Evolutionary conservation across 2,797 vertebrate genomes (phyloP).

Genomic region (Sciurus carolinensis): DNA sequence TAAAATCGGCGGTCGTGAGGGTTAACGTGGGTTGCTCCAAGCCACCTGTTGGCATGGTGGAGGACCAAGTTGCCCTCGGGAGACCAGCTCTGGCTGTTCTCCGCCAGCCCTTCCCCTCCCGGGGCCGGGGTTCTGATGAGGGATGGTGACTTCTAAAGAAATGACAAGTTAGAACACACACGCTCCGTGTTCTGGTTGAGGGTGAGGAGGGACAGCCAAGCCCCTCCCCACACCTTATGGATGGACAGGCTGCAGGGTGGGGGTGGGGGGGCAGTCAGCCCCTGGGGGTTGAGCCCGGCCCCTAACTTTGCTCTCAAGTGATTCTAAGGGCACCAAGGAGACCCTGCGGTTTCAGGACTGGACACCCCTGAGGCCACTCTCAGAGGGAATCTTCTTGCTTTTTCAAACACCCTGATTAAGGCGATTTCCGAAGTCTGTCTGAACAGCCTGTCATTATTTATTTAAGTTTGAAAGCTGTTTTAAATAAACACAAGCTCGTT

Average conservation of each 20-base stretch:
- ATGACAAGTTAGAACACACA: background rate
- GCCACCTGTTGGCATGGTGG: background rate
- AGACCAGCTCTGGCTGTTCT: background rate
- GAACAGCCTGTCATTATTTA: conserved; percentile 92
- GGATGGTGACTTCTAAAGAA: background rate
- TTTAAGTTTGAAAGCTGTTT: conserved; percentile 90
- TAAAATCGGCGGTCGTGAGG: conserved; percentile 17
- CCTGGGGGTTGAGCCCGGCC: background rate
- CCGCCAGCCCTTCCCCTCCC: too few relatives aligned
- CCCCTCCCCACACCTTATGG: background rate
- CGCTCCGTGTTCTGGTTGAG: conserved; percentile 7
- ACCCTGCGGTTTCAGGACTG: conserved; percentile 76
- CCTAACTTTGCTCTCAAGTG: background rate
- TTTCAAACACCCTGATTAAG: conserved; percentile 92
- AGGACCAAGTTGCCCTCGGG: background rate
- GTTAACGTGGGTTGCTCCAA: background rate
- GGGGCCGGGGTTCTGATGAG: background rate
- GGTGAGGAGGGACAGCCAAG: conserved; percentile 68
- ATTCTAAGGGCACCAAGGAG: background rate
- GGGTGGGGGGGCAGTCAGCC: accelerated
- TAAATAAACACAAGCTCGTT: conserved; percentile 90
- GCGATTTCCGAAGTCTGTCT: conserved; percentile 92
- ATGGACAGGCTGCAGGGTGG: conserved; percentile 71
- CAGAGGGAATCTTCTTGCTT: conserved; percentile 81
- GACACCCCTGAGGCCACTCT: conserved; percentile 86